Base-by-base conservation (phyloP, 1,140 invertebrate genomes). In the Aphaenogaster rudis region DNA sequence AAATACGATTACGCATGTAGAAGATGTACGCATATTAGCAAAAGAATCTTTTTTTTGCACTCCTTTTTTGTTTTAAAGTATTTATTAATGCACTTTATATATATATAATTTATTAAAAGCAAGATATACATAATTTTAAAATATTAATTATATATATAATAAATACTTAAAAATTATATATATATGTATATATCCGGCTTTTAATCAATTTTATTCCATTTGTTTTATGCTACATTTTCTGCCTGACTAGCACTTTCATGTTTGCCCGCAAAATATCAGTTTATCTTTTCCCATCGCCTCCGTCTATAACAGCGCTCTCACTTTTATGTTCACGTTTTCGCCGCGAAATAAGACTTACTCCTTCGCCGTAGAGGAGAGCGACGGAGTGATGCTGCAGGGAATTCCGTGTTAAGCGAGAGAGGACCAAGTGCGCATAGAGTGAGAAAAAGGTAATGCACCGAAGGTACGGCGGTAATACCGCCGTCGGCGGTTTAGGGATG, bases 401-500 rank as follows among this genome's bases (percentile, higher is more conserved):
- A 39, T 76, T 74, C 33, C 28, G 13, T 61, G 54, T 50, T 61
- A 61, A 28, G 11, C 17, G 52, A 61, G 17, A 28, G 8, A 45
- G 54, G 39, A 33, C 21, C 7, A 57, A 36, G 21, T 9, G 21
- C 13, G 69, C 54, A 57, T 63, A 48, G 11, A 61, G 13, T 21
- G 67, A 17, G 80, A 84, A 71, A 84, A 84, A 84, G 59, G 48
- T 45, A 39, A 39, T 59, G 48, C 48, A 72, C 17, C 42, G n/a
- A 84, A 76, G 54, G 45, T 50, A 48, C 42, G 42, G 39, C 15
- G 36, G 48, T 80, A 80, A 80, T 69, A 80, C 4, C 54, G n/a
- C 42, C 42, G 67, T 33, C 11, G 28, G 80, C 42, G 54, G 57
- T 74, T 84, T 76, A 63, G 45, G 17, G 54, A 57, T 82, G 39